Evolutionary conservation across 2,888 invertebrate genomes (phyloP), one percentile per base, ranked within the genome.

Genomic region (Nowickia ferox): DNA sequence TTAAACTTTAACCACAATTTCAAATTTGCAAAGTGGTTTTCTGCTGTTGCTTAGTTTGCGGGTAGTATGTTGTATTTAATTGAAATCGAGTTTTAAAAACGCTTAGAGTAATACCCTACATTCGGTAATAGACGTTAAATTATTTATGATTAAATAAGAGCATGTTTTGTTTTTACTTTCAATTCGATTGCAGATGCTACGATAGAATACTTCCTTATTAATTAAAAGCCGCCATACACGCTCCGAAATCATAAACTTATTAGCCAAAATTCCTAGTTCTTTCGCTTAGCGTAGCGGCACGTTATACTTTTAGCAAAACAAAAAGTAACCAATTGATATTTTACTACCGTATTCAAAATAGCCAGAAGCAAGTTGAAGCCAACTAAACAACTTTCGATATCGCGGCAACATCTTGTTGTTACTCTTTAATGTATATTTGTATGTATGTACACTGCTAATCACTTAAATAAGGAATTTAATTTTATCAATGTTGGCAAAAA

Each of bases 371-470:
- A 78, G 72, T 75, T 68, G n/a, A 76, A 69, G 68, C 42, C 9
- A 74, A 84, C 84, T 46, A 76, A n/a, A 80, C 84, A 84, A 84
- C 84, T 84, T 84, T 84, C 84, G 76, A 84, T 76, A 84, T 65
- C 66, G 65, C n/a, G 30, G 15, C 22, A 65, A 80, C 53, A 51
- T 38, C 69, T 75, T 68, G 40, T 74, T 75, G 22, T 30, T 30
- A 30, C 42, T 66, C 15, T 19, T 38, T 19, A 61, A 57, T 15
- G 15, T 71, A 19, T 11, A 19, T 30, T 5, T 30, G 5, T 30
- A 6, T 30, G 30, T 30, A 30, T 30, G 30, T 30, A 30, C 30
- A 30, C 6, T 30, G 30, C 30, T 5, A 30, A 6, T 30, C 6
- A 30, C 30, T 30, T 6, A 6, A 30, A 30, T 6, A 30, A 6